Evolutionary conservation across 2,888 invertebrate species (phyloP).

Genomic region (Xylota segnis): DNA sequence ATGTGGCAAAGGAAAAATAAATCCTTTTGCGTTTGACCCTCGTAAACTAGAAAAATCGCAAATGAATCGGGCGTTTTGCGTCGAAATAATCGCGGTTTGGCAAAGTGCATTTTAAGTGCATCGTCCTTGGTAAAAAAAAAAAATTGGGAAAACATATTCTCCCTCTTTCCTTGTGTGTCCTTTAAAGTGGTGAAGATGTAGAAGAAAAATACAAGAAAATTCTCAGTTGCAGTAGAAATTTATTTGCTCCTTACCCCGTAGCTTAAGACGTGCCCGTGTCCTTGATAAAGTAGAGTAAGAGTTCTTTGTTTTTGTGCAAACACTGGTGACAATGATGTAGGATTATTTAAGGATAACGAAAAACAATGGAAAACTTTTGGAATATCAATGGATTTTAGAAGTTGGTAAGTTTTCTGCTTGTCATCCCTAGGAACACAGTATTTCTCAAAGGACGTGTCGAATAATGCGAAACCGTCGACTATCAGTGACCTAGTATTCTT

Average conservation of each 20-base stretch:
- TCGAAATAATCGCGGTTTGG: constrained; percentile 18
- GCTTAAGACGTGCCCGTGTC: neutral
- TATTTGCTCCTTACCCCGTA: neutral
- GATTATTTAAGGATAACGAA: constrained; percentile 34
- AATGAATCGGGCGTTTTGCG: neutral
- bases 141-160: constrained; percentile 16
- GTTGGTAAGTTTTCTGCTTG: constrained; percentile 35
- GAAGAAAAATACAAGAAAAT: constrained; percentile 4
- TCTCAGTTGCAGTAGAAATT: constrained; percentile 9
- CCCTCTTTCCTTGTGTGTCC: neutral
- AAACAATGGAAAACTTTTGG: constrained; percentile 12
- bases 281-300: neutral
- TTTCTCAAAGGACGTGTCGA: constrained; percentile 47
- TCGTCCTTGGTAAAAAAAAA: constrained; percentile 46
- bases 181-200: constrained; percentile 9
- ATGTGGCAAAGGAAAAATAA: neutral
- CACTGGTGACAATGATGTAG: neutral
- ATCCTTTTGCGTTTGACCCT: neutral
- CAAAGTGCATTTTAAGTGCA: constrained; percentile 51
- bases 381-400: constrained; percentile 36
- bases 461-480: constrained; percentile 4
- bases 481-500: constrained; percentile 20
- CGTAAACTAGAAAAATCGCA: neutral
- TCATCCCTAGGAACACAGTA: constrained; percentile 26
- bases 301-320: constrained; percentile 3